Percentiles rank a stretch among this genome's conserved stretches.
These are phyloP conservation scores for Gymnocephalus cernua DNA, from an alignment of 2,113 vertebrate genomes.

Conservation along the genomic window DNA sequence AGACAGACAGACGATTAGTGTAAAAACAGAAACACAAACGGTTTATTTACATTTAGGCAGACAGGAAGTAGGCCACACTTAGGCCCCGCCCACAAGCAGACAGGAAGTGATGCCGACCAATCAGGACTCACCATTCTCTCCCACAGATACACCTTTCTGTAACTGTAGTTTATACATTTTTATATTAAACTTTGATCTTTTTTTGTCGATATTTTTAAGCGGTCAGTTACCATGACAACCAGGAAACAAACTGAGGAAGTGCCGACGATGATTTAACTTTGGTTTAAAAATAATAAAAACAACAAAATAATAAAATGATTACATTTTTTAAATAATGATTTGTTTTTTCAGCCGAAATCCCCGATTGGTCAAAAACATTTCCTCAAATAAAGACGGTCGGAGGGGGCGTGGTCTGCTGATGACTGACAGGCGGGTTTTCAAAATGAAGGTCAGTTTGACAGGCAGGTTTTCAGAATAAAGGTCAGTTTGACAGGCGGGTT, in stretches of 20 bases:
- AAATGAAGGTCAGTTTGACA: neutral
- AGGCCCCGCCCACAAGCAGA: neutral
- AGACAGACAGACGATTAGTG: conserved; percentile 60
- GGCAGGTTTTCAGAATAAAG: neutral
- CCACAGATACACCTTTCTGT: too few relatives aligned
- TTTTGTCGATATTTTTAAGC: neutral
- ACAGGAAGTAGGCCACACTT: conserved; percentile 47
- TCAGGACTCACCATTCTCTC: conserved; percentile 9
- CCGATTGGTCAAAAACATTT: conserved; percentile 44
- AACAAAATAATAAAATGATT: neutral
- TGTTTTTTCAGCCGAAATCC: neutral
- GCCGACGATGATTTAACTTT: conserved; percentile 1
- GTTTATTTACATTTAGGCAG: too few relatives aligned
- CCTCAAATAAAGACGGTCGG: too few relatives aligned
- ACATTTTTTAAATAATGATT: neutral
- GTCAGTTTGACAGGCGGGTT: neutral
- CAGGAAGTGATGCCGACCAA: conserved; percentile 55
- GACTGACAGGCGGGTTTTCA: neutral
- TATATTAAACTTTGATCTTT: neutral
- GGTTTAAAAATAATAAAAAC: neutral
- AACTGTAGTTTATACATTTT: neutral
- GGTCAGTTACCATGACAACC: conserved; percentile 30
- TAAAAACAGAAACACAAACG: conserved; percentile 19
- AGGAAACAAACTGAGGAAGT: neutral
- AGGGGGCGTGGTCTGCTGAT: conserved; percentile 35